These are phyloP conservation scores for Rotaria sp. DNA, from an alignment of 2,888 invertebrate species.

Conservation along the genomic window DNA sequence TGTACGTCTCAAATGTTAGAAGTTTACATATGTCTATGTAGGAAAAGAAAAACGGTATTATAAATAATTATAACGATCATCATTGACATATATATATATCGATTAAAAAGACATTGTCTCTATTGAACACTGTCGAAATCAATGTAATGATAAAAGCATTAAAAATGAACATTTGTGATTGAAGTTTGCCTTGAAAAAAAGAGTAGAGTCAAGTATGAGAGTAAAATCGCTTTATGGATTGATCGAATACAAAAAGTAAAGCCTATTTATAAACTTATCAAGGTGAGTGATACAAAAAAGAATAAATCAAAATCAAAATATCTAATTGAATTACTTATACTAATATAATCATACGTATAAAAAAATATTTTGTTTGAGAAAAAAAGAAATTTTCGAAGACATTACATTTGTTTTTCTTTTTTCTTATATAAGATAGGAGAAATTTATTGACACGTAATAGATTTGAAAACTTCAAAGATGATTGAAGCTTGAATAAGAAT, in stretches of 20 bases:
- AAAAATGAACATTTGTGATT: neutral
- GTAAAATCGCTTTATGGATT: neutral
- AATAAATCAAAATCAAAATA: neutral
- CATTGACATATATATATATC: neutral
- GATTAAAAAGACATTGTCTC: neutral
- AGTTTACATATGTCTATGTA: neutral
- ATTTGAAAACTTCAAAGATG: neutral
- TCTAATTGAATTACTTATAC: neutral
- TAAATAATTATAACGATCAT: conserved; percentile 11
- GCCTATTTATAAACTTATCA: neutral
- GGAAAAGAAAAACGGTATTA: neutral
- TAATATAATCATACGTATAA: neutral
- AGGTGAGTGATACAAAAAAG: neutral
- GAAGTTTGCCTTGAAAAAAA: neutral
- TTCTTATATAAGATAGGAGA: neutral
- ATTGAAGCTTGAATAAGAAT: neutral
- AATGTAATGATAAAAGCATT: neutral
- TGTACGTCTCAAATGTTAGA: neutral
- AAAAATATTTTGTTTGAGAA: neutral
- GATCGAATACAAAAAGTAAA: neutral
- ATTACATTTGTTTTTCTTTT: neutral
- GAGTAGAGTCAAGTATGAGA: neutral
- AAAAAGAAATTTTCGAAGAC: neutral
- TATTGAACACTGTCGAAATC: neutral
- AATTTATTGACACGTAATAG: neutral